phyloP scores from a whole-genome alignment of 1,140 invertebrate species.

The Drosophila santomea region DNA sequence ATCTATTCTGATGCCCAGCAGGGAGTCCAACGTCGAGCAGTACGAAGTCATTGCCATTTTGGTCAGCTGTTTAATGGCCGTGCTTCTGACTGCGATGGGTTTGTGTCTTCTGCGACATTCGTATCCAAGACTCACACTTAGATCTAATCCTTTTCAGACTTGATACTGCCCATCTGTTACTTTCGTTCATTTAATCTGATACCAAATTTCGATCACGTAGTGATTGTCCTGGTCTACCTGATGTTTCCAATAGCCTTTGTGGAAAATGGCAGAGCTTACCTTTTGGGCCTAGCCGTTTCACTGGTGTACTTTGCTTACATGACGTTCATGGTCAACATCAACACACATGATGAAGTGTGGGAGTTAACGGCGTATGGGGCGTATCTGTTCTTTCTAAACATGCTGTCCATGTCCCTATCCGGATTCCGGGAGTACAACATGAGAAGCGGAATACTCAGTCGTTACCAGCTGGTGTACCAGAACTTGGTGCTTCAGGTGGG shows the following conservation, averaged over 20 bases:
- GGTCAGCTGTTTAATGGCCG: slow-evolving; percentile 13
- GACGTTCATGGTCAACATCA: neutral
- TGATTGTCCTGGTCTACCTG: slow-evolving; percentile 34
- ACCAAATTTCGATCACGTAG: slow-evolving; percentile 40
- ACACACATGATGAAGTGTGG: neutral
- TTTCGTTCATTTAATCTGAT: neutral
- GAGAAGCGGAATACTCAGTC: slow-evolving; percentile 17
- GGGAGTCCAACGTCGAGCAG: neutral
- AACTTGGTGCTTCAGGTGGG: slow-evolving; percentile 20
- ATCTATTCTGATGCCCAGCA: neutral
- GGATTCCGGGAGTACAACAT: slow-evolving; percentile 7
- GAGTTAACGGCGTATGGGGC: slow-evolving; percentile 4
- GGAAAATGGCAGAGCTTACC: neutral
- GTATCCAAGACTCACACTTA: neutral
- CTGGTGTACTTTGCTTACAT: slow-evolving; percentile 6
- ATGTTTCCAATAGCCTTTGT: slow-evolving; percentile 33
- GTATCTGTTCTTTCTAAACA: slow-evolving; percentile 16
- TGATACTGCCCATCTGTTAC: neutral
- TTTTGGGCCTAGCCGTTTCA: slow-evolving; percentile 22
- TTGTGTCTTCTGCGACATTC: neutral
- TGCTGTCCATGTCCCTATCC: neutral
- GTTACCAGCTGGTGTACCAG: slow-evolving; percentile 29
- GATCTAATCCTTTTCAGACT: slow-evolving; percentile 9
- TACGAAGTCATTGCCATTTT: neutral
- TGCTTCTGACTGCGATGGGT: slow-evolving; percentile 19